Conservation (phyloP, 1,140 invertebrate species). For the Anastatus disparis region DNA sequence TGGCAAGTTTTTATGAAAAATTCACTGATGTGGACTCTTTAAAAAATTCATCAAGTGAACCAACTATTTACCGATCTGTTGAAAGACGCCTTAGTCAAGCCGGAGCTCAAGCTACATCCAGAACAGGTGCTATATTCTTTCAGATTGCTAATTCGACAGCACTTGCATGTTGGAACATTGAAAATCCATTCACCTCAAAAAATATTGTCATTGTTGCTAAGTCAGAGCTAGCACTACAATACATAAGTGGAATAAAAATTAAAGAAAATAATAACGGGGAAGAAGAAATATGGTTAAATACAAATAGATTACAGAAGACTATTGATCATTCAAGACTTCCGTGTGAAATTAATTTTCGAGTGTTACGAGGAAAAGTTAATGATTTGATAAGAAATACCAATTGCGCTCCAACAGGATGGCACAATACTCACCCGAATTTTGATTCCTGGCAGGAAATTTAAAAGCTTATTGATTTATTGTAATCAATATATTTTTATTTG, state of each 20-base stretch:
- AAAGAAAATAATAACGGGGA: conserved; percentile 53
- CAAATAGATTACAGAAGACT: conserved; percentile 63
- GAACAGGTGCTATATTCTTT: conserved; percentile 73
- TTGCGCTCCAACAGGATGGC: conserved; percentile 52
- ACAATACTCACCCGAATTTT: conserved; percentile 46
- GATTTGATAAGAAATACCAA: conserved; percentile 62
- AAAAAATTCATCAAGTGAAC: conserved; percentile 53
- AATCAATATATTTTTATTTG: too few species aligned
- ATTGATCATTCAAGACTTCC: conserved; percentile 60
- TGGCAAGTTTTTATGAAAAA: conserved; percentile 64
- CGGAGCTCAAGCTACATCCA: conserved; percentile 62
- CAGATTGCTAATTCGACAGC: conserved; percentile 75
- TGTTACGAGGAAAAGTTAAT: conserved; percentile 59
- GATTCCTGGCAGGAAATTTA: conserved; percentile 47
- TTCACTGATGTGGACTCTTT: conserved; percentile 56
- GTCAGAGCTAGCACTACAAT: conserved; percentile 71
- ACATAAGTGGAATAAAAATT: conserved; percentile 72
- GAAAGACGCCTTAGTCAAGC: conserved; percentile 61
- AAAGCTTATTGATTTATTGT: too few species aligned
- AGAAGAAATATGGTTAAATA: conserved; percentile 65
- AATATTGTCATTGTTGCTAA: conserved; percentile 71
- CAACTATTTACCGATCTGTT: conserved; percentile 59
- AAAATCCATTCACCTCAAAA: conserved; percentile 69
- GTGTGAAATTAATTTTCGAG: conserved; percentile 59
- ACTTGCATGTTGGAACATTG: conserved; percentile 79